phyloP scores from a whole-genome alignment of 2,888 invertebrate species.

The Neoitamus cyanurus region DNA sequence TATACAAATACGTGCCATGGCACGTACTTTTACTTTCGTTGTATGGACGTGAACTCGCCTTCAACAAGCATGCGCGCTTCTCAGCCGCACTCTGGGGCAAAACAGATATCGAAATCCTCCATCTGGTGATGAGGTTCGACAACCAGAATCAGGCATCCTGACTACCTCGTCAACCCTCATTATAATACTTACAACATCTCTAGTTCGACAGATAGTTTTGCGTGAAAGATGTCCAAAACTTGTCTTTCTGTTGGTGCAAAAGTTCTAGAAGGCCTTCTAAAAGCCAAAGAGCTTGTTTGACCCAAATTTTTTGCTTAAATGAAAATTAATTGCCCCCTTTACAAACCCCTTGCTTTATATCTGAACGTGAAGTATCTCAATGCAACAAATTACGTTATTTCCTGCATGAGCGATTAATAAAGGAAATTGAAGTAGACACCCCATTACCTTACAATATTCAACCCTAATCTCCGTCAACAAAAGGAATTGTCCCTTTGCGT shows the following conservation, averaged over 20 bases:
- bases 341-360: not conserved
- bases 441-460: not conserved
- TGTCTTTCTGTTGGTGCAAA: too few species aligned
- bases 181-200: too few species aligned
- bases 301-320: conserved; percentile 35
- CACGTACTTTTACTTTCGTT: conserved; percentile 1
- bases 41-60: not conserved
- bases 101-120: not conserved
- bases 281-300: not conserved
- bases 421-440: not conserved
- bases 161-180: conserved; percentile 2
- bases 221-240: not conserved
- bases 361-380: not conserved
- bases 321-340: conserved; percentile 31
- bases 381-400: conserved; percentile 9
- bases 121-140: conserved; percentile 44
- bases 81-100: not conserved
- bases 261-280: too few species aligned
- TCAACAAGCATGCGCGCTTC: not conserved
- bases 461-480: conserved; percentile 25
- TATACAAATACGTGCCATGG: not conserved
- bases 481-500: conserved; percentile 12
- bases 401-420: conserved; percentile 13
- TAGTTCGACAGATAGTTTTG: too few species aligned
- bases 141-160: conserved; percentile 21